phyloP scores from a whole-genome alignment of 2,888 invertebrate genomes.

The Erebia palarica region DNA sequence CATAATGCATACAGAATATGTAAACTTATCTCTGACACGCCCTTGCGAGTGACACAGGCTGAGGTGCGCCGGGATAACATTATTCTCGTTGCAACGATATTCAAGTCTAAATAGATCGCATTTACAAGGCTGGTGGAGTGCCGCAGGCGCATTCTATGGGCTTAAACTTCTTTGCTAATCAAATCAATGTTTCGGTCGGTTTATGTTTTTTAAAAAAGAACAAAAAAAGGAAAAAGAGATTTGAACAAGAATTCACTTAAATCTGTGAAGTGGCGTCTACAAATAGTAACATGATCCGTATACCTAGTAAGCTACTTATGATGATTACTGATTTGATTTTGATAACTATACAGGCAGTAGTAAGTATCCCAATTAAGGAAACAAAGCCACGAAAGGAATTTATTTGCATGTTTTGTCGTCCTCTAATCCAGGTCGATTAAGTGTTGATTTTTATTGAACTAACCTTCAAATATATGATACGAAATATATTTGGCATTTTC shows the following conservation, averaged over 20 bases:
- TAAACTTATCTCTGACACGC: slow-evolving; percentile 80
- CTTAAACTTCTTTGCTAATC: slow-evolving; percentile 33
- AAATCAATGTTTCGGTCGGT: too few relatives aligned
- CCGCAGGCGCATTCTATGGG: slow-evolving; percentile 1
- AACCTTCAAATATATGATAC: slow-evolving; percentile 8
- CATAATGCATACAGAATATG: slow-evolving; percentile 82
- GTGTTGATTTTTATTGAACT: slow-evolving; percentile 11
- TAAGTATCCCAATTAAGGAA: too few relatives aligned
- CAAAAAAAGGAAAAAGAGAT: too few relatives aligned
- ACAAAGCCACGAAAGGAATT: slow-evolving; percentile 3
- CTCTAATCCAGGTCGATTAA: slow-evolving; percentile 8
- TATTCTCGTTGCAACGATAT: slow-evolving; percentile 74
- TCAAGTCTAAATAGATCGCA: slow-evolving; percentile 76
- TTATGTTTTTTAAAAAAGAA: too few relatives aligned
- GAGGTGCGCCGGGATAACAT: slow-evolving; percentile 79
- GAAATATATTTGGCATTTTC: slow-evolving; percentile 1
- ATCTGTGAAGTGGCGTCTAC: too few relatives aligned
- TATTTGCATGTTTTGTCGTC: slow-evolving; percentile 7
- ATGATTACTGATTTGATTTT: too few relatives aligned
- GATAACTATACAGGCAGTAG: too few relatives aligned
- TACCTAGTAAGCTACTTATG: too few relatives aligned
- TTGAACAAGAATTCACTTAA: too few relatives aligned
- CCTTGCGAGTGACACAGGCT: slow-evolving; percentile 74
- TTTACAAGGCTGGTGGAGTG: slow-evolving; percentile 56
- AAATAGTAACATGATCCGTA: too few relatives aligned